Evolutionary conservation across 2,888 invertebrate species (phyloP), one percentile per base, ranked within the genome.

Genomic region (Drosophila peninsularis): DNA sequence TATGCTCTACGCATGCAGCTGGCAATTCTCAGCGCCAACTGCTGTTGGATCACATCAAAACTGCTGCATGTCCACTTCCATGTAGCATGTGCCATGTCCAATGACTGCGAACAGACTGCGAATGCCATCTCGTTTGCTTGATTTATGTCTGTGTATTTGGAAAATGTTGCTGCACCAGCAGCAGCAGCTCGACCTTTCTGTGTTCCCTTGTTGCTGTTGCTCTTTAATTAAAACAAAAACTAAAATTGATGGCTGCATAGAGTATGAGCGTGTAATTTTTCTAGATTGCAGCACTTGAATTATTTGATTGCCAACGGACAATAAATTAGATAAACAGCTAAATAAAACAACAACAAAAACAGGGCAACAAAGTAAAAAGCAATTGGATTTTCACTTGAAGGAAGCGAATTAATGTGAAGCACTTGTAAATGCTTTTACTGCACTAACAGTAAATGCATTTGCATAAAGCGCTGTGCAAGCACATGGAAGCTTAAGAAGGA

Each of bases 161-260:
- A 36, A 34, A 62, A 62, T 49, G 62, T 41, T 56, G 53, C 74
- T 62, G 14, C 34, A 54, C 11, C 65, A 50, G 13, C 19, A 27
- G 27, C 45, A 10, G 52, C 64, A 32, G 32, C 50, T 30, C 17
- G 52, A 62, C 49, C 45, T 42, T 61, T 45, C 53, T 45, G 32
- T 32, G 24, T 11, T 37, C 39, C 55, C 32, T 39, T 37, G 32
- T 39, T 56, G 24, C 50, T 58, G 45, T 45, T 62, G 60, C 55
- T 58, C 73, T 80, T 88, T 88, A 83, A 88, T 83, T 83, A 83
- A 83, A 47, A 47, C 27, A 47, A 82, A 79, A 82, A 79, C 65
- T 77, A 57, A 73, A 85, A 82, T 79, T 55, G 67, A 88, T 82
- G 52, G 60, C 73, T 63, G 66, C 63, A 71, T 72, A 5, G 11